Conservation (phyloP, 2,888 invertebrate genomes). For the Drosophila macrospina region DNA sequence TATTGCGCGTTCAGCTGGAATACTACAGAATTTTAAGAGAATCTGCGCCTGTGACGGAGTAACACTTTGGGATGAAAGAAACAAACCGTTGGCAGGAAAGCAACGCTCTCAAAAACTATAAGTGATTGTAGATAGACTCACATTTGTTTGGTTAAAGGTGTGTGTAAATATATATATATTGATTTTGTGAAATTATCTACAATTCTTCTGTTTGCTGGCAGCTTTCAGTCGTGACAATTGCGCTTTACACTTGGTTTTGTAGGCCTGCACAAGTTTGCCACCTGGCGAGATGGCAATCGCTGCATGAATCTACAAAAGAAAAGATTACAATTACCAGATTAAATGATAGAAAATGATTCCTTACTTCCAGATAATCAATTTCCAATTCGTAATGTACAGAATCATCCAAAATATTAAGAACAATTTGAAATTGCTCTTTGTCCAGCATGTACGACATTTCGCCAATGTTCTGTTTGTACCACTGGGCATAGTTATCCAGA, state of each 20-base stretch:
- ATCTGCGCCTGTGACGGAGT: conserved; percentile 96
- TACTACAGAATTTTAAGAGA: conserved; percentile 94
- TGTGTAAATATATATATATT: conserved; percentile 37
- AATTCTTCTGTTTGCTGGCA: conserved; percentile 27
- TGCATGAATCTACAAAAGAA: conserved; percentile 75
- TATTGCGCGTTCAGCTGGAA: conserved; percentile 94
- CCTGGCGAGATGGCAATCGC: conserved; percentile 82
- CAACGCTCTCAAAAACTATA: conserved; percentile 74
- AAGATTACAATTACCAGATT: not conserved
- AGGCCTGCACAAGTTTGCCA: conserved; percentile 82
- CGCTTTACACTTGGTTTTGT: conserved; percentile 79
- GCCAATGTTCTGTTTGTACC: conserved; percentile 83
- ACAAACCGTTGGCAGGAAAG: conserved; percentile 86
- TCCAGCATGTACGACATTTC: conserved; percentile 82
- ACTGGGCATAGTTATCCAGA: conserved; percentile 80
- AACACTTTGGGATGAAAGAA: conserved; percentile 94
- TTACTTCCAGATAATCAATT: conserved; percentile 80
- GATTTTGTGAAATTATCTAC: conserved; percentile 20
- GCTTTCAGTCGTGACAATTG: conserved; percentile 69
- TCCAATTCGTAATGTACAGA: conserved; percentile 79
- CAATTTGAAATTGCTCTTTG: conserved; percentile 73
- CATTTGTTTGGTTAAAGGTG: conserved; percentile 17
- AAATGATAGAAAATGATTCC: rapidly evolving
- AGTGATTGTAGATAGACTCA: conserved; percentile 3
- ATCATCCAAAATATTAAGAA: conserved; percentile 72